Evolutionary conservation across 2,113 vertebrate species (phyloP), one percentile per base, ranked within the genome.

Genomic region (Odontesthes bonariensis): DNA sequence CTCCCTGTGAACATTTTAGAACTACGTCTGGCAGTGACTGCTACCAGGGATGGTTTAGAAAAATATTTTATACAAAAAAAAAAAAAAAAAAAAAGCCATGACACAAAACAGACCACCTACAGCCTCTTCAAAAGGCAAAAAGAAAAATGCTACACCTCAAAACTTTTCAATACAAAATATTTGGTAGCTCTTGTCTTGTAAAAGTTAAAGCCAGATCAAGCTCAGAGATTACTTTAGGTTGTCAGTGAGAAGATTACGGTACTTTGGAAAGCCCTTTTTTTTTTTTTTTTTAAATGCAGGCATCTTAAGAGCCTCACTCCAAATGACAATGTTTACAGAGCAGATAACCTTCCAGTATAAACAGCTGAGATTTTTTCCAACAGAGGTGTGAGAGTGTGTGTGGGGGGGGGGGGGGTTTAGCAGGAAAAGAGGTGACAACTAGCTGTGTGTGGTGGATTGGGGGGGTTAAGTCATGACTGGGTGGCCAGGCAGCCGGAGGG

Each of bases 321-420:
- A 72, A 81, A 83, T 69, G 77, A 84, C 57, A 40, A 38, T 90
- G 89, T 92, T 94, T 92, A 92, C 86, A 75, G 75, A 80, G 83
- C 79, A 88, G 91, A 94, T 92, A 92, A 91, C 77, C 86, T 82
- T 70, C 56, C 75, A 89, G 83, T 78, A 90, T 89, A 92, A 92
- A 93, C 89, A 91, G 69, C 31, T 47, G 23, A 32, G 35, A 69
- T 77, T 49, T 77, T 73, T 65, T 73, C 78, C 69, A 51, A 52
- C 55, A 57, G 82, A 83, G 85, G 86, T 84, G 89, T 71, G 83
- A 86, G 81, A 68, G 68, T 12, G 68, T 67, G 38, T 79, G 52
- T 38, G 69, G 75, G 4, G 55, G 75, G 55, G 62, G 51, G 69
- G 83, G 58, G 32, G 71, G 69, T 77, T 56, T 27, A 70, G 54